Conservation (phyloP, 2,113 vertebrate genomes). For the Anhinga anhinga region DNA sequence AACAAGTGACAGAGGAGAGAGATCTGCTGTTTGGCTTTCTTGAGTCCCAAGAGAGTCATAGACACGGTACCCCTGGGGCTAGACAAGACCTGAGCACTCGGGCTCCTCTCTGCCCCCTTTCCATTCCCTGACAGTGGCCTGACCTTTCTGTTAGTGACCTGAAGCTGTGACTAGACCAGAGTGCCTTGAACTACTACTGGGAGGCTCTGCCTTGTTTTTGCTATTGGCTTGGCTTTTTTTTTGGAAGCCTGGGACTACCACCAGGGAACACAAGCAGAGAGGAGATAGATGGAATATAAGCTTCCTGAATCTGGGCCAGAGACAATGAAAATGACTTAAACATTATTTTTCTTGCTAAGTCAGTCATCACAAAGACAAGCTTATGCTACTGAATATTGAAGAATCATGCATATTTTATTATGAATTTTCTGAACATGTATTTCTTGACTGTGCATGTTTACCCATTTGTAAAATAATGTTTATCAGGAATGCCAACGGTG, state of each 20-base stretch:
- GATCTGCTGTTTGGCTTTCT: neutral
- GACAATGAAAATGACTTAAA: neutral
- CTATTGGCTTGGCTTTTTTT: neutral
- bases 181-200: neutral
- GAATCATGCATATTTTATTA: neutral
- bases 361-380: neutral
- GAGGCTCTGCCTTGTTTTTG: neutral
- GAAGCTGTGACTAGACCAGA: neutral
- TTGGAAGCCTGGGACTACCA: neutral
- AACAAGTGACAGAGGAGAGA: neutral
- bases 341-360: neutral
- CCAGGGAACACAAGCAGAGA: neutral
- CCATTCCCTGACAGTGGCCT: neutral
- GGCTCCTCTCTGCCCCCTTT: neutral
- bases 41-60: neutral
- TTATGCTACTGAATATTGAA: neutral
- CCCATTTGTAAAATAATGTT: neutral
- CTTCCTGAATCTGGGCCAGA: neutral
- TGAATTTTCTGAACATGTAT: neutral
- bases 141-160: neutral
- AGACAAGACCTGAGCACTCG: neutral
- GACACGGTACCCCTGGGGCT: neutral
- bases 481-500: neutral
- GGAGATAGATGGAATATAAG: neutral
- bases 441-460: neutral